Base-by-base conservation (phyloP, 1,140 invertebrate genomes). In the Calycopis cecrops region DNA sequence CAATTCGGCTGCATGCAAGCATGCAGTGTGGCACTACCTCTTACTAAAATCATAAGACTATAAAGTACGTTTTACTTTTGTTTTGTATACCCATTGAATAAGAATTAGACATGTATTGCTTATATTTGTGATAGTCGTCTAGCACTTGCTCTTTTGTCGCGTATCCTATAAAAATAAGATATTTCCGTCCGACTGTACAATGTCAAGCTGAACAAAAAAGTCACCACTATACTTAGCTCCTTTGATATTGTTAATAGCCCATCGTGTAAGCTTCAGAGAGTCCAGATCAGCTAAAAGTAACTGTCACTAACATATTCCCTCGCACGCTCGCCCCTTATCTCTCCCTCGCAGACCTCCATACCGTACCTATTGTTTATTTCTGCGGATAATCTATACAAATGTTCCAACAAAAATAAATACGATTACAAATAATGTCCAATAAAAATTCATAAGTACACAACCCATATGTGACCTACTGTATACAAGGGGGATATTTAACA, bases 311-410 rank as follows among this genome's bases (percentile, higher is more conserved):
- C 76, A 73, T 81, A 81, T 83, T 83, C 79, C 35, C 33, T 33
- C 64, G 63, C 78, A 81, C 79, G 79, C 55, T 16, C 56, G 52
- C 49, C 12, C 44, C 57, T 74, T 83, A 80, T 83, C 78, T 62
- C 59, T 53, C 49, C 55, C 57, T 48, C 52, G 49, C 79, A 83
- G 61, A 63, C 61, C 49, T 57, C 47, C 59, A 60, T 57, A 59
- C 64, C 66, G 54, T 63, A 57, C 68, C 72, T 65, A 76, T 78
- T 79, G 74, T 83, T 80, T 83, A 76, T 79, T 78, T 71, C 70
- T 65, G 57, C 38, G 70, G 71, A 71, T 83, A 78, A 83, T 76
- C 74, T 83, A 80, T 69, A 71, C 65, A 73, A 79, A 78, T 71
- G 64, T 57, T 56, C 50, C 50, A 55, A 35, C 59, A 37, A 68